A percentile compares a stretch with the other conserved stretches of the same genome.
These are phyloP conservation scores for Montipora efflorescens DNA, from an alignment of 64 coral and sea anemone species.

Conservation along the genomic window DNA sequence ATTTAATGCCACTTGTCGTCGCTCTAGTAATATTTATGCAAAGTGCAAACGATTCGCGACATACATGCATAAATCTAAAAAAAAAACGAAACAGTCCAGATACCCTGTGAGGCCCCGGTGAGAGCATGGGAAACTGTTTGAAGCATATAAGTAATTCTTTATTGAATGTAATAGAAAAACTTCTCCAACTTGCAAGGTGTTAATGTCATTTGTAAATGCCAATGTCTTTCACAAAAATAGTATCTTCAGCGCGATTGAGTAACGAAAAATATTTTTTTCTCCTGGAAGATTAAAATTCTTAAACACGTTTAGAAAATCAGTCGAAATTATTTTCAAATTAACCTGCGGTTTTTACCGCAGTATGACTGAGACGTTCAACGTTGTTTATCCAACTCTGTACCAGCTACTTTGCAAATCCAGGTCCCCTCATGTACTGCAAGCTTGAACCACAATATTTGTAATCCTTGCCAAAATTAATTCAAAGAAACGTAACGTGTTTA, in stretches of 20 bases:
- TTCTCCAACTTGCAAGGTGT: constrained; percentile 62
- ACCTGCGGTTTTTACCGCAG: constrained; percentile 38
- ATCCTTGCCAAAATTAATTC: constrained; percentile 69
- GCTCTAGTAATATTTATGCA: constrained; percentile 25
- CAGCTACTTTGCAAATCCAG: background rate
- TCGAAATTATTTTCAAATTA: constrained; percentile 33
- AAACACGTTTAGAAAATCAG: constrained; percentile 56
- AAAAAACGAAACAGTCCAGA: background rate
- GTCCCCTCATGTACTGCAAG: background rate
- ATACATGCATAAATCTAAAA: background rate
- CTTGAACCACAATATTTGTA: constrained; percentile 64
- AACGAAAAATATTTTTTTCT: constrained; percentile 61
- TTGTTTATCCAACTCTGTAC: constrained; percentile 15
- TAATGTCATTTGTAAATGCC: constrained; percentile 83
- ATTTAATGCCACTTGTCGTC: background rate
- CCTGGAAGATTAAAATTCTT: constrained; percentile 56
- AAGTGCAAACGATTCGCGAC: background rate
- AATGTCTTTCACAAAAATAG: constrained; percentile 70
- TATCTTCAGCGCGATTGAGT: constrained; percentile 54
- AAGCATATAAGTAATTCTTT: constrained; percentile 49
- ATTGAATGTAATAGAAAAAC: constrained; percentile 76
- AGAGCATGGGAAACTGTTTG: constrained; percentile 1
- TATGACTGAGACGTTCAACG: constrained; percentile 37
- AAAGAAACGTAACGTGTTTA: constrained; percentile 50
- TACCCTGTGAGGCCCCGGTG: background rate